Conservation (phyloP, 2,113 vertebrate species). For the Chelonoidis abingdonii region DNA sequence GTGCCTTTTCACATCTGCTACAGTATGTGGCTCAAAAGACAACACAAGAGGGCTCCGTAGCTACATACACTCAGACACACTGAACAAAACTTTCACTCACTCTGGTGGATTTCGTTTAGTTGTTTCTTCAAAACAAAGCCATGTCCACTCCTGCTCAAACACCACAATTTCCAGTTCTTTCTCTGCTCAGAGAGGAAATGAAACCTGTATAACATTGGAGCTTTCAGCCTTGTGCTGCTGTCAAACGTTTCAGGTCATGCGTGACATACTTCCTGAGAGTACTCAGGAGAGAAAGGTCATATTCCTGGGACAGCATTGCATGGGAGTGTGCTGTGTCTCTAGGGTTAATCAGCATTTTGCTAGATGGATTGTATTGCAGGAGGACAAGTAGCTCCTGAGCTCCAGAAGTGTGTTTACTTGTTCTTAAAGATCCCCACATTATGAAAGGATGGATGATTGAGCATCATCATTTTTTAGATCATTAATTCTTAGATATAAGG, state of each 20-base stretch:
- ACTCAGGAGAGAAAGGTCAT: rapidly evolving
- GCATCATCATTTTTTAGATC: neutral
- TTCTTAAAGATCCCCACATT: no score
- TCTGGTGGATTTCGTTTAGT: neutral
- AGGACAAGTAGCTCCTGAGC: neutral
- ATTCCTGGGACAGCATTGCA: neutral
- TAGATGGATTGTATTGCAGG: rapidly evolving
- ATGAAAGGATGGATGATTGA: neutral
- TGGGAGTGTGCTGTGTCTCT: neutral
- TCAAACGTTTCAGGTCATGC: rapidly evolving
- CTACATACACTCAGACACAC: conserved; percentile 19
- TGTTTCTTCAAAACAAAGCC: neutral
- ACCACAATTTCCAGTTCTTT: neutral
- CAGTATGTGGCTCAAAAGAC: conserved; percentile 2
- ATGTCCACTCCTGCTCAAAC: rapidly evolving
- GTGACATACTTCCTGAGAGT: rapidly evolving
- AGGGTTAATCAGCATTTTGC: rapidly evolving
- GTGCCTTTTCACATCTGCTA: neutral
- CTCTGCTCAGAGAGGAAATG: rapidly evolving
- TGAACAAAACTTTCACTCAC: neutral
- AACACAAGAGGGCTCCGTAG: conserved; percentile 71
- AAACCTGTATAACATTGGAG: neutral
- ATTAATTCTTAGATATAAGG: neutral
- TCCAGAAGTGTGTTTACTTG: neutral
- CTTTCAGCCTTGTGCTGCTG: rapidly evolving